Conservation (phyloP, 2,888 invertebrate species). For the Nomada fucata region DNA sequence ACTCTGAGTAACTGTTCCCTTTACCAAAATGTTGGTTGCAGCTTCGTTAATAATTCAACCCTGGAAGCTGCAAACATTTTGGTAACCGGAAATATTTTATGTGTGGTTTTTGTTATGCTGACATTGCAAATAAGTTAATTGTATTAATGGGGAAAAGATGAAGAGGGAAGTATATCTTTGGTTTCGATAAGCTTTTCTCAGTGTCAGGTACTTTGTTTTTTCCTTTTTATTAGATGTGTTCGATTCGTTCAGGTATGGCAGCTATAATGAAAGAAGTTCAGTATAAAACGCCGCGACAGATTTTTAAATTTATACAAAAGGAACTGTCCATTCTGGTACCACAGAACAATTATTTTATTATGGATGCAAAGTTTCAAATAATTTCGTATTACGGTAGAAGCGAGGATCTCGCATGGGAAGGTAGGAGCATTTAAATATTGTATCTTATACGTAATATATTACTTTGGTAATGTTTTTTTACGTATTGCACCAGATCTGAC, state of each 20-base stretch:
- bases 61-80: too few relatives aligned
- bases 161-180: background rate
- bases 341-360: constrained; percentile 86
- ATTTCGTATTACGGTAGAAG: constrained; percentile 87
- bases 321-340: constrained; percentile 86
- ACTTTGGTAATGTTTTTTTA: background rate
- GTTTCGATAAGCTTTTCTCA: constrained; percentile 1
- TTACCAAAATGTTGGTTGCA: too few relatives aligned
- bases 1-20: too few relatives aligned
- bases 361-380: constrained; percentile 88
- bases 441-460: constrained; percentile 16
- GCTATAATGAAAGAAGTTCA: constrained; percentile 85
- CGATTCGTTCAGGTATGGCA: constrained; percentile 83
- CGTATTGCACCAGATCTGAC: constrained; percentile 85
- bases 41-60: too few relatives aligned
- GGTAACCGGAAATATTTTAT: too few relatives aligned
- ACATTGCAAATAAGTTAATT: background rate
- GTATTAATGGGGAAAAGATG: background rate
- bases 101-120: too few relatives aligned
- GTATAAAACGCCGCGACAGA: constrained; percentile 85
- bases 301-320: constrained; percentile 86
- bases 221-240: constrained; percentile 71
- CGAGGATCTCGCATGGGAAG: constrained; percentile 86
- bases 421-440: constrained; percentile 82
- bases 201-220: constrained; percentile 14